Evolutionary conservation across 2,113 vertebrate genomes (phyloP), one percentile per base, ranked within the genome.

Genomic region (Piprites chloris): DNA sequence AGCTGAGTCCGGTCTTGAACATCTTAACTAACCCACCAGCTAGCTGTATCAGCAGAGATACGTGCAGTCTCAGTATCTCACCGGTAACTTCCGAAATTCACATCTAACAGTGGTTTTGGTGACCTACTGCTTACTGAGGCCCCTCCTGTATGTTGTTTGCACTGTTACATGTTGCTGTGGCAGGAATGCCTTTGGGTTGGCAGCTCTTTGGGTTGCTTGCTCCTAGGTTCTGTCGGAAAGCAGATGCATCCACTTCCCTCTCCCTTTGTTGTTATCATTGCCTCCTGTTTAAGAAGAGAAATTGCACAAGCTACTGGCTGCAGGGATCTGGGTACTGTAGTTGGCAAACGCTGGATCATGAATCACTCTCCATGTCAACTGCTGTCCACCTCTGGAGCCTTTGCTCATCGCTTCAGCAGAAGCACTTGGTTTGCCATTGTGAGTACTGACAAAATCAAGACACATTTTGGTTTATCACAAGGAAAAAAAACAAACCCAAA

Each of bases 111-210:
- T 11, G 53, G 37, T 65, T 85, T 69, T n/a, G 49, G 41, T 12
- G 52, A 33, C 14, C 7, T 27, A 9, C 22, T 33, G 32, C 42
- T 90, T 50, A 28, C 7, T 1, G 5, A 87, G 66, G 53, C 8
- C 9, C 37, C 19, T 67, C n/a, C 47, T 12, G 6, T 16, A 13
- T 0, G 9, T 9, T 0, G 0, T 41, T 74, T 44, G 73, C 44
- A n/a, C 10, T 28, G 32, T 19, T 5, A 22, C 5, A 27, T 9
- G 6, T 14, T 62, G 63, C 33, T 75, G n/a, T 8, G 17, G 15
- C 71, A 81, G 49, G 35, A 35, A 86, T 26, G 20, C 19, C 61
- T 91, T n/a, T n/a, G n/a, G n/a, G n/a, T n/a, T n/a, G n/a, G 74
- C 30, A 82, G 61, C 9, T 74, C 35, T 62, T n/a, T 18, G 24